Base-by-base conservation (phyloP, 2,888 invertebrate genomes). In the Dicyrtoma fusca region DNA sequence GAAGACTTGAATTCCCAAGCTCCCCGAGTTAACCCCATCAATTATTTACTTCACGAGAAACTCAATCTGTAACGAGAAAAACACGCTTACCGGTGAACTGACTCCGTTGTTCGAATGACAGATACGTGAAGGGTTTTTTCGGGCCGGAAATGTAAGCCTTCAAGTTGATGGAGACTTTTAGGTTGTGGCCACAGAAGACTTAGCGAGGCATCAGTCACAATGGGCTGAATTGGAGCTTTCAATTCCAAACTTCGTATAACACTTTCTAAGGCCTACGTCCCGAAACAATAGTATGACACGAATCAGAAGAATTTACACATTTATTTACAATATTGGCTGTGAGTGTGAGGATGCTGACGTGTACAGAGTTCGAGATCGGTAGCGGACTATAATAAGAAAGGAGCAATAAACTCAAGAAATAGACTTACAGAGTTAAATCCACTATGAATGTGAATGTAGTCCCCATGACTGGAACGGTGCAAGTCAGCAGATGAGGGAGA, bases 131-230 rank as follows among this genome's bases (percentile, higher is more conserved):
- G 82, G 75, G 84, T 83, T 71, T 85, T 85, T n/a, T 83, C 83
- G 8, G 81, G 80, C 8, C 79, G 81, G 75, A 86, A 85, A 23
- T 85, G 84, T 5, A 85, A 81, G 0, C 85, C 86, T 61, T 85
- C 84, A 11, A 86, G 82, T 79, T 87, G 86, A 13, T 85, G 81
- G 34, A 89, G 84, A 69, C 84, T 84, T 81, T 87, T 87, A 0
- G 88, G 88, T 75, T 86, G 87, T 1, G 89, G 89, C 88, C 89
- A 89, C 51, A 89, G 81, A 53, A 85, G 80, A 76, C 85, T 84
- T 8, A 86, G 82, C 76, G 85, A 84, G 26, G 84, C 83, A 75
- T 86, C 85, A 3, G 83, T 84, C 10, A 84, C 82, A 19, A 84
- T 77, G 0, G 83, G 83, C 44, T 82, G 78, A 4, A 83, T 82